Evolutionary conservation across 2,113 vertebrate genomes (phyloP), one percentile per base, ranked within the genome.

Genomic region (Empidonax alnorum): DNA sequence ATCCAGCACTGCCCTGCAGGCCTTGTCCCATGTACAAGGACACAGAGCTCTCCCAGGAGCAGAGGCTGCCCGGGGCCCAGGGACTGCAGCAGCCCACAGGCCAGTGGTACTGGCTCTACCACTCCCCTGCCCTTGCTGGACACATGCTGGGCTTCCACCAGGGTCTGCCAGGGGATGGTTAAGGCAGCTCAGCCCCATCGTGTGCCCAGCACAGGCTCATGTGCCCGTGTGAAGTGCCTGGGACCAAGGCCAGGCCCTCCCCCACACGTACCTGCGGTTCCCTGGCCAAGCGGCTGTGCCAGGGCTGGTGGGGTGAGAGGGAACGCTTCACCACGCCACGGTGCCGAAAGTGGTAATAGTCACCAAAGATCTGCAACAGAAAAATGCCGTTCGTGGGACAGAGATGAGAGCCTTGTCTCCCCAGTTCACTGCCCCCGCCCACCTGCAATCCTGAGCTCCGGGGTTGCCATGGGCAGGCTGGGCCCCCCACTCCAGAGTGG

Each of bases 301-400:
- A 97, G 84, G 89, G 96, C 71, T 97, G 98, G 97, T 99, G 99
- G 84, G 98, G 97, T 0, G 98, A 98, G 93, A 99, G 97, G 37
- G 99, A 99, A 78, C 99, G 98, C 97, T 99, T 99, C 93, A 97
- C 98, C 97, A 99, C 98, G 0, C 96, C 98, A 4, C 94, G 97
- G 97, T 99, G 99, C 94, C 97, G 96, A 67, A 99, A 99, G 97
- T 99, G 99, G 98, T 99, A 99, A 97, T 99, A 99, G 97, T 99
- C 98, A 2, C 98, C 98, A 23, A 99, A 99, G 87, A 99, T 99
- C 99, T 99, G 96, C 61, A 97, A 90, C 39, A 72, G 76, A 93
- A 75, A 65, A 76, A 85, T 11, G 47, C 25, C 21, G 14, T 49
- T 76, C 47, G 1, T 16, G 22, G 65, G 75, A 47, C 11, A 28